These are phyloP conservation scores for Gymnosoma rotundatum DNA, from an alignment of 2,888 invertebrate genomes.

Conservation along the genomic window DNA sequence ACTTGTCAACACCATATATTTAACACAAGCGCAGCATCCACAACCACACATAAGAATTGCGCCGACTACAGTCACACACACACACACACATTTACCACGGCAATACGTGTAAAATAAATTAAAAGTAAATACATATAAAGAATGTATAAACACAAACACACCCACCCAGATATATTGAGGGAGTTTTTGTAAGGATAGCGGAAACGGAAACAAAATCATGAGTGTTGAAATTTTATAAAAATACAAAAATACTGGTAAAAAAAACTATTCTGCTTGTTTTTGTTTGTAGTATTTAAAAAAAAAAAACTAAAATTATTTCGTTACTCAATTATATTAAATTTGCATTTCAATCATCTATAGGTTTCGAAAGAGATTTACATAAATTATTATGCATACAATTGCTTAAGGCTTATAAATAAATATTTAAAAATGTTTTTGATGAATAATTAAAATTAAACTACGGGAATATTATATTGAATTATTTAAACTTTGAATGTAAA, in stretches of 20 bases:
- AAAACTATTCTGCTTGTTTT: background rate
- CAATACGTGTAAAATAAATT: conserved; percentile 42
- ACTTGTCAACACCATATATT: conserved; percentile 38
- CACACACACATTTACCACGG: conserved; percentile 13
- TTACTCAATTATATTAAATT: conserved; percentile 51
- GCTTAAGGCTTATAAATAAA: too few species aligned
- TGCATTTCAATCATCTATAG: conserved; percentile 34
- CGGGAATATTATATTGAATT: too few species aligned
- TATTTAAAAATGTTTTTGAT: too few species aligned
- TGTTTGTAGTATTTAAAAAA: conserved; percentile 1
- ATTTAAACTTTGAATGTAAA: too few species aligned
- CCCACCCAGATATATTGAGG: background rate
- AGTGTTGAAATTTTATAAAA: background rate
- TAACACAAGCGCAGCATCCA: conserved; percentile 1
- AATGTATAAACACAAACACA: background rate
- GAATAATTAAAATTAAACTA: too few species aligned
- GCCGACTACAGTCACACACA: conserved; percentile 2
- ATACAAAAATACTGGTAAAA: background rate
- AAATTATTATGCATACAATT: too few species aligned
- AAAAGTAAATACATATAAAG: background rate
- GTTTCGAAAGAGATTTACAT: background rate
- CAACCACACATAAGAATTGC: background rate
- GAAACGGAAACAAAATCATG: conserved; percentile 65
- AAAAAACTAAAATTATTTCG: conserved; percentile 24
- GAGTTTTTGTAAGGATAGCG: conserved; percentile 27